A percentile compares a stretch with the other conserved stretches of the same genome.
These are phyloP conservation scores for Hemibagrus wyckioides DNA, from an alignment of 2,113 vertebrate genomes.

Conservation along the genomic window DNA sequence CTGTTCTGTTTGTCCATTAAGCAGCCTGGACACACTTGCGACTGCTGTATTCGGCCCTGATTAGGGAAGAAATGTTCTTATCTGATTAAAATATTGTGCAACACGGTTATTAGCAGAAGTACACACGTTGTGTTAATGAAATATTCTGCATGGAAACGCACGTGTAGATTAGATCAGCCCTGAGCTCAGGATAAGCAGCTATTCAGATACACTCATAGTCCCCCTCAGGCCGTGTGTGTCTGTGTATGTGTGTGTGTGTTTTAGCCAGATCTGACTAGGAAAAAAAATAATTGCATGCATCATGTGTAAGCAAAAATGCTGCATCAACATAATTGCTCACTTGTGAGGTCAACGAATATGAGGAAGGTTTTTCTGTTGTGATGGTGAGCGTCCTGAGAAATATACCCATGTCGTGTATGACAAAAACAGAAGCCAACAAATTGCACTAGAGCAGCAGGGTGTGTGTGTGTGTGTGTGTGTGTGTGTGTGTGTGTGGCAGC, in stretches of 20 bases:
- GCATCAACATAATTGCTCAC: conserved; percentile 58
- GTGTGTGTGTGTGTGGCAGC: not conserved
- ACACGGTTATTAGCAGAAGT: not conserved
- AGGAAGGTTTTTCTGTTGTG: conserved; percentile 33
- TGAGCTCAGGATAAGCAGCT: not conserved
- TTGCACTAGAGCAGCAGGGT: not conserved
- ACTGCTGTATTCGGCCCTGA: not conserved
- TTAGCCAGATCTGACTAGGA: conserved; percentile 25
- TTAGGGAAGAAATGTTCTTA: not conserved
- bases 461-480: too few species aligned
- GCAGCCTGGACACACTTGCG: not conserved
- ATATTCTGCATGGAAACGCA: not conserved
- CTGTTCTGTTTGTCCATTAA: not conserved
- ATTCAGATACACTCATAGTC: not conserved
- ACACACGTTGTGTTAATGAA: too few species aligned
- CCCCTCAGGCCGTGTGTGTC: too few species aligned
- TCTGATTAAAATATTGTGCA: not conserved
- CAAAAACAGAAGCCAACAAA: not conserved
- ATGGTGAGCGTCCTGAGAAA: not conserved
- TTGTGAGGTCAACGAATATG: conserved; percentile 30
- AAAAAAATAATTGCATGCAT: conserved; percentile 45
- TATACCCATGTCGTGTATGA: not conserved
- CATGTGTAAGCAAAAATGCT: conserved; percentile 47
- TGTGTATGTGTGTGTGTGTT: not conserved
- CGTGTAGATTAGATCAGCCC: not conserved